Percentiles rank a stretch among this genome's conserved stretches.
phyloP scores from a whole-genome alignment of 2,888 invertebrate species.

The Agonopterix alstromeriana region DNA sequence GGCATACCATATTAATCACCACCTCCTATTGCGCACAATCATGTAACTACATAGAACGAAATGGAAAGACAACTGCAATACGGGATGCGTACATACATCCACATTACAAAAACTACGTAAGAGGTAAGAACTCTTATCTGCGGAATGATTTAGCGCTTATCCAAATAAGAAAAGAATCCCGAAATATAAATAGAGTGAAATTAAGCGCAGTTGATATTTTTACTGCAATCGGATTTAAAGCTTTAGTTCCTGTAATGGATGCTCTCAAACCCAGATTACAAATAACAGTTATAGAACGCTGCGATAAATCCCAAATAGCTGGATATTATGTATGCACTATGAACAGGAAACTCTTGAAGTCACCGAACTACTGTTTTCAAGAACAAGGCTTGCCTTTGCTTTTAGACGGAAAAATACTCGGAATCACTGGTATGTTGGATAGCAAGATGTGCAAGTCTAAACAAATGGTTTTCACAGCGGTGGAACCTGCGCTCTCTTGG shows the following conservation, averaged over 20 bases:
- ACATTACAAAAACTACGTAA: constrained; percentile 13
- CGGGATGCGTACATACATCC: constrained; percentile 16
- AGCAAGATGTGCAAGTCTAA: constrained; percentile 15
- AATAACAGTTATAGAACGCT: constrained; percentile 27
- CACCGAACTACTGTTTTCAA: constrained; percentile 15
- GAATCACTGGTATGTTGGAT: constrained; percentile 22
- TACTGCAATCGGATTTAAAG: constrained; percentile 27
- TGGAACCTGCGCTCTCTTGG: constrained; percentile 33
- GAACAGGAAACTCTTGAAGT: constrained; percentile 15
- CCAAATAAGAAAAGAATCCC: constrained; percentile 3
- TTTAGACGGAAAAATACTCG: constrained; percentile 30
- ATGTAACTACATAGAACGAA: constrained; percentile 25
- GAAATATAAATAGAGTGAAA: constrained; percentile 14
- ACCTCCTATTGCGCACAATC: constrained; percentile 38
- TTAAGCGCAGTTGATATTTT: constrained; percentile 27
- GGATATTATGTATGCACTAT: constrained; percentile 33
- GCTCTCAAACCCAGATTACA: constrained; percentile 16
- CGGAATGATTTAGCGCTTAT: constrained; percentile 23
- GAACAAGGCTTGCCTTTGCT: constrained; percentile 40
- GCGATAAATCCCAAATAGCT: constrained; percentile 15
- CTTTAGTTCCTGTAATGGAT: constrained; percentile 24
- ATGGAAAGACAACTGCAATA: constrained; percentile 11
- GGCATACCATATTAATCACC: constrained; percentile 32
- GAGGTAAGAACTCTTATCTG: constrained; percentile 2
- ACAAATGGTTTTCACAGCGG: constrained; percentile 27